Evolutionary conservation across 1,140 invertebrate species (phyloP).

Genomic region (Cherax destructor): DNA sequence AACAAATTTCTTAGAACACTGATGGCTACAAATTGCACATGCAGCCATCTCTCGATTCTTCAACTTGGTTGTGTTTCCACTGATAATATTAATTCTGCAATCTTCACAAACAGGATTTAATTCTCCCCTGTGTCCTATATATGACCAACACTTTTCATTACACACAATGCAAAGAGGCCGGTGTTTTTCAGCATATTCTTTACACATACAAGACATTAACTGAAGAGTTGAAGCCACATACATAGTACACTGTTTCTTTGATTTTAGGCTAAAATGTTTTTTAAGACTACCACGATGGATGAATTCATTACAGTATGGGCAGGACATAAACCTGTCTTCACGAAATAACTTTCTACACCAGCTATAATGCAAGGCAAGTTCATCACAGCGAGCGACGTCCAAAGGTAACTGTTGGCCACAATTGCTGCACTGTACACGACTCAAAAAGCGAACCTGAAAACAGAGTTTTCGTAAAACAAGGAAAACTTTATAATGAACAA

Average conservation of each 20-base stretch:
- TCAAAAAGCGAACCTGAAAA: constrained; percentile 8
- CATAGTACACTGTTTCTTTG: constrained; percentile 1
- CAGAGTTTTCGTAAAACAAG: too few relatives aligned
- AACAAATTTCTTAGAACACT: constrained; percentile 26
- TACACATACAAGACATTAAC: constrained; percentile 25
- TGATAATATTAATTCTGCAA: neutral
- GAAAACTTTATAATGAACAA: too few relatives aligned
- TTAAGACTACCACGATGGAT: neutral
- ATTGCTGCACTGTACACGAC: neutral
- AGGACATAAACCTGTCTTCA: neutral
- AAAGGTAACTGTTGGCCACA: neutral
- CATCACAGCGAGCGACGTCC: neutral
- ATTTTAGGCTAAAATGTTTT: neutral
- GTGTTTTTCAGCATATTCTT: constrained; percentile 5
- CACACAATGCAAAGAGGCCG: constrained; percentile 12
- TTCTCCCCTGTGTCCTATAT: neutral
- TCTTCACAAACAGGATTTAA: constrained; percentile 20
- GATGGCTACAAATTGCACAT: constrained; percentile 13
- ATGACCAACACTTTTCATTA: constrained; percentile 19
- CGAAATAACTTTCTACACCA: neutral
- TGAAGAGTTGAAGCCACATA: constrained; percentile 12
- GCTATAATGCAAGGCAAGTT: neutral
- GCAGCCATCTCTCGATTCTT: neutral
- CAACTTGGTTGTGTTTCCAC: constrained; percentile 26
- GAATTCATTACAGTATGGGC: neutral